A percentile compares a stretch with the other conserved stretches of the same genome.
phyloP scores from a whole-genome alignment of 37 sponge, comb jelly and placozoan species.

The Eunapius fragilis region DNA sequence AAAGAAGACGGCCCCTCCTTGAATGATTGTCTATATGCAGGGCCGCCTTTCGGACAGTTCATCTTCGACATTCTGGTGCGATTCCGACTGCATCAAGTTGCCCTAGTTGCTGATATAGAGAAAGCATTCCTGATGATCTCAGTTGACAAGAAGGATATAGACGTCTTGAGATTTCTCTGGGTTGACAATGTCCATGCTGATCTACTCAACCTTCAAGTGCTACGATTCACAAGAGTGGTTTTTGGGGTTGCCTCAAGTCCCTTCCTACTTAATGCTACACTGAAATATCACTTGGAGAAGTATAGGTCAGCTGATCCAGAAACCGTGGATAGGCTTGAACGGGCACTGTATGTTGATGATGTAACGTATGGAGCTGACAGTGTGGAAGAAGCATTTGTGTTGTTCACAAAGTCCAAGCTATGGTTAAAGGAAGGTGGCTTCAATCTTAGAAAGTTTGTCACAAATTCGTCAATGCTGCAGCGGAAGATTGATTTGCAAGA shows the following conservation, averaged over 20 bases:
- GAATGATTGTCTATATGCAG: neutral
- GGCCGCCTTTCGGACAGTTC: neutral
- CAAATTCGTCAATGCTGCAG: too few species aligned
- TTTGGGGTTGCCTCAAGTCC: constrained; percentile 25
- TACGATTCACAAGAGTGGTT: constrained; percentile 5
- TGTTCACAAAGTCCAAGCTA: too few species aligned
- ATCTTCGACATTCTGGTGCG: constrained; percentile 1
- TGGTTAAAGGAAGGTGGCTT: too few species aligned
- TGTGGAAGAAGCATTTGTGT: too few species aligned
- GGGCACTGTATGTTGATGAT: too few species aligned
- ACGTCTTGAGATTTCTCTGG: constrained; percentile 5
- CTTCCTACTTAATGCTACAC: constrained; percentile 26
- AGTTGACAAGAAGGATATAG: neutral
- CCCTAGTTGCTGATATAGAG: neutral
- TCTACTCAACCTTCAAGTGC: neutral
- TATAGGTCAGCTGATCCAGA: too few species aligned
- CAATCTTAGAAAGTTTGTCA: too few species aligned
- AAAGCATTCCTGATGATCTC: constrained; percentile 2
- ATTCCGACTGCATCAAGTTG: neutral
- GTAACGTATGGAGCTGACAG: too few species aligned
- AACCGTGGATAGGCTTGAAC: too few species aligned
- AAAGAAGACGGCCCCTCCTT: neutral
- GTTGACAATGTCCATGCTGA: neutral
- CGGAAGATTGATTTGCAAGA: too few species aligned
- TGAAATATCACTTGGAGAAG: constrained; percentile 12